Evolutionary conservation across 2,113 vertebrate genomes (phyloP).

Genomic region (Gavialis gangeticus): DNA sequence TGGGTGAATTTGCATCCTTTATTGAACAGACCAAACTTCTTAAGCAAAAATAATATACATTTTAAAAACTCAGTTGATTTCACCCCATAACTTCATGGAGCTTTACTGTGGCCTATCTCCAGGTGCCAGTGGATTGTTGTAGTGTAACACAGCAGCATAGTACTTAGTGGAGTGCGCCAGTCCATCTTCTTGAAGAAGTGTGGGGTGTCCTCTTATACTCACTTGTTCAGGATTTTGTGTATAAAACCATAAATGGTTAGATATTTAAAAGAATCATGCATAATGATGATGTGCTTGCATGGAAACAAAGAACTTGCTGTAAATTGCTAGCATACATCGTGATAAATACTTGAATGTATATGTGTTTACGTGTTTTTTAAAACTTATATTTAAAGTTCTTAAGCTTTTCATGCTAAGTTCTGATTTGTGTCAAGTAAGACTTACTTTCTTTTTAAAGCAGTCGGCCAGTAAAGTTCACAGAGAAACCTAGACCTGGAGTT

Average conservation of each 20-base stretch:
- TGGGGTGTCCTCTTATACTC: too few relatives aligned
- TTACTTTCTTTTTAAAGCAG: constrained; percentile 78
- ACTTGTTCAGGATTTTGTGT: too few relatives aligned
- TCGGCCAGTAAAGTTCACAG: constrained; percentile 93
- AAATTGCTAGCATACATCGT: background rate
- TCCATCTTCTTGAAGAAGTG: background rate
- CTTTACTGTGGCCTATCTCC: background rate
- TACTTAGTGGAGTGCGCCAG: fast-evolving
- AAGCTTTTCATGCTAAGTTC: background rate
- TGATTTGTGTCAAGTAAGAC: background rate
- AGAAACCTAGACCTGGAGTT: constrained; percentile 92
- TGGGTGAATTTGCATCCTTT: background rate
- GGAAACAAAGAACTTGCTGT: background rate
- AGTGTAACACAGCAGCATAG: background rate
- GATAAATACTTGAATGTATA: background rate
- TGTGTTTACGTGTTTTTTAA: background rate
- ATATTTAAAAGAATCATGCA: background rate
- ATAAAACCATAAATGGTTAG: too few relatives aligned
- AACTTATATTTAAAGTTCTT: too few relatives aligned
- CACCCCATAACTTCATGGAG: background rate
- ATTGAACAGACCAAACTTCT: background rate
- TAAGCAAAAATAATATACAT: fast-evolving
- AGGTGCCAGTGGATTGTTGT: background rate
- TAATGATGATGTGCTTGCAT: background rate
- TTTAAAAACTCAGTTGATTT: background rate